A percentile compares a stretch with the other conserved stretches of the same genome.
These are phyloP conservation scores for Psittacula derbiana DNA, from an alignment of 2,797 vertebrate species.

Conservation along the genomic window DNA sequence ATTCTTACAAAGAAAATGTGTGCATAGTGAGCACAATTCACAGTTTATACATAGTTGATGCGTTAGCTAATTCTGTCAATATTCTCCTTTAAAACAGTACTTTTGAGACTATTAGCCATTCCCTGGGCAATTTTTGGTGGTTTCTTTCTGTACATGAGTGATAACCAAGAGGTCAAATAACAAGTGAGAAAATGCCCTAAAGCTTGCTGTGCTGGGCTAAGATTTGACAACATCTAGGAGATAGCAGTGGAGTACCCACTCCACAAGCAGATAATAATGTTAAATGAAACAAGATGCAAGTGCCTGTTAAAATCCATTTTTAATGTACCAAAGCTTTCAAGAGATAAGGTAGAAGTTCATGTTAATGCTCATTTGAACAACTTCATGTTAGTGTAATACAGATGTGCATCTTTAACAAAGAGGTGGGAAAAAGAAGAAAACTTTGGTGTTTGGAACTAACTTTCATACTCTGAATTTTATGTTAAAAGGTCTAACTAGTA, in stretches of 20 bases:
- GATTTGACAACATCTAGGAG: background rate
- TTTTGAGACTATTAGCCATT: slow-evolving; percentile 8
- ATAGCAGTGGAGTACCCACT: background rate
- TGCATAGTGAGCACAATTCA: background rate
- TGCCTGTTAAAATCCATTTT: background rate
- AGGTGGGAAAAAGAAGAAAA: background rate
- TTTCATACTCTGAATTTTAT: background rate
- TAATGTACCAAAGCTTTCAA: background rate
- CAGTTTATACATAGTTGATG: background rate
- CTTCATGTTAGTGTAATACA: background rate
- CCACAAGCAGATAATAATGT: background rate
- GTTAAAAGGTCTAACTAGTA: background rate
- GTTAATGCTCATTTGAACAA: background rate
- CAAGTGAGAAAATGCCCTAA: slow-evolving; percentile 10
- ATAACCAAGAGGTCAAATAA: slow-evolving; percentile 5
- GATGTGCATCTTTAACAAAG: background rate
- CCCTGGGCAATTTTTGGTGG: background rate
- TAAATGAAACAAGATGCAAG: background rate
- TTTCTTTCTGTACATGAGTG: background rate
- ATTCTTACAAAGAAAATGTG: background rate
- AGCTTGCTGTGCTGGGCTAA: background rate
- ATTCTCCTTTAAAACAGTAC: background rate
- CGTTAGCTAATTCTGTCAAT: background rate
- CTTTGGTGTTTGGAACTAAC: background rate
- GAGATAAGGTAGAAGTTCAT: background rate